A percentile compares a stretch with the other conserved stretches of the same genome.
These are phyloP conservation scores for Cheilosia urbana DNA, from an alignment of 2,888 invertebrate genomes.

Conservation along the genomic window DNA sequence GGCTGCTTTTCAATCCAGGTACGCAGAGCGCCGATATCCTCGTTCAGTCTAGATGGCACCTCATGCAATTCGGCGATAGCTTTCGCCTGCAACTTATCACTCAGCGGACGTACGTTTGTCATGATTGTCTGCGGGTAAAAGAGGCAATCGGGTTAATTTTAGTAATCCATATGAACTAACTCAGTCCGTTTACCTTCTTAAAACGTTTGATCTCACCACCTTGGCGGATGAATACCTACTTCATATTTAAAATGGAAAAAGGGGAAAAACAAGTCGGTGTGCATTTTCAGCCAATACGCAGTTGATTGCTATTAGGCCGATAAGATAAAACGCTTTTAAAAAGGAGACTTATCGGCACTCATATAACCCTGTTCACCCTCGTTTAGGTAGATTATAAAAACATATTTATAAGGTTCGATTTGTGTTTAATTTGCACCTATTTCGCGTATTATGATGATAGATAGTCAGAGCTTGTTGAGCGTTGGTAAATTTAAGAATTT, in stretches of 20 bases:
- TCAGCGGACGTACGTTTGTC: conserved; percentile 78
- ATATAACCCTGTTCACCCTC: too few species aligned
- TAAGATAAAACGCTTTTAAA: not conserved
- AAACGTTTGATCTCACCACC: not conserved
- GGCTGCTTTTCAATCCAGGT: conserved; percentile 85
- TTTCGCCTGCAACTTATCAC: conserved; percentile 78
- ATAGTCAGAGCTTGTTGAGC: too few species aligned
- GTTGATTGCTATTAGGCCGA: not conserved
- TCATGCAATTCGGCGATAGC: conserved; percentile 84
- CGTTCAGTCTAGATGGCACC: conserved; percentile 81
- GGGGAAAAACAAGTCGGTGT: not conserved
- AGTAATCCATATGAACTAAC: too few species aligned
- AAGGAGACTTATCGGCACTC: too few species aligned
- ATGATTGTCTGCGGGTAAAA: conserved; percentile 41
- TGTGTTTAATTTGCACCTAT: too few species aligned
- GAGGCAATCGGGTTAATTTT: not conserved
- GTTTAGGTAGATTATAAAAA: too few species aligned
- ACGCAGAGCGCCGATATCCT: conserved; percentile 82
- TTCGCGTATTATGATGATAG: too few species aligned
- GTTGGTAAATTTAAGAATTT: too few species aligned
- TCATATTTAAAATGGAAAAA: not conserved
- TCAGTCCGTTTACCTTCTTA: too few species aligned
- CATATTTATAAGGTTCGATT: too few species aligned
- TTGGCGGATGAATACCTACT: not conserved
- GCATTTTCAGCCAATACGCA: not conserved